Base-by-base conservation (phyloP, 2,797 vertebrate genomes). In the Tenualosa thibaudeaui region DNA sequence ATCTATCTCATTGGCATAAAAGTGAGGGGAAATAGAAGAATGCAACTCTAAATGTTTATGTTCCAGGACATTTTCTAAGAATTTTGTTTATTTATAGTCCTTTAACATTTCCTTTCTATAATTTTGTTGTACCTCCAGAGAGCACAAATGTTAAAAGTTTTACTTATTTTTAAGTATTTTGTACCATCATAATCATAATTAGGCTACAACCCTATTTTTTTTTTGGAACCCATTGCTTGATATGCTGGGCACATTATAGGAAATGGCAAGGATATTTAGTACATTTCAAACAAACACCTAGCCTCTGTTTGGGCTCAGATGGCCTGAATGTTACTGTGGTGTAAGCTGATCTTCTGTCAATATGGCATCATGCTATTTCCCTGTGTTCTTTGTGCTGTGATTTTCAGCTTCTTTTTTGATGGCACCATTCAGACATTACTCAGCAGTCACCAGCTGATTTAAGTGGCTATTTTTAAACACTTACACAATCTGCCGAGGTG, bases 401-500 rank as follows among this genome's bases (percentile, higher is more conserved):
- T 53, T n/a, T 84, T 40, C 51, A 56, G 60, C 15, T 4, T 62
- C 49, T 84, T 82, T 13, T 22, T 85, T 46, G 22, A 58, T 19
- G 62, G 15, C 37, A 43, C 7, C 24, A 13, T 12, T 75, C 49
- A 31, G 5, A 31, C 65, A 65, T 87, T 78, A 71, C 81, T 51
- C 26, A 81, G 82, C 83, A 84, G 71, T 53, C 56, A 81, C 60
- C 86, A 83, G 60, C 85, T 86, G 87, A 86, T 85, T 87, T 84
- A 84, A 65, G 15, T 31, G 17, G 75, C 84, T 88, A 84, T 88
- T 83, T 88, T 86, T 87, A 89, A 86, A 51, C 62, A 43, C 83
- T n/a, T 65, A 81, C 81, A 84, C 78, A 75, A 86, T 65, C 82
- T 37, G n/a, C 51, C 56, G 85, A 85, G 84, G 81, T 82, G 10